Evolutionary conservation across 2,797 vertebrate genomes (phyloP), one percentile per base, ranked within the genome.

Genomic region (Champsocephalus gunnari): DNA sequence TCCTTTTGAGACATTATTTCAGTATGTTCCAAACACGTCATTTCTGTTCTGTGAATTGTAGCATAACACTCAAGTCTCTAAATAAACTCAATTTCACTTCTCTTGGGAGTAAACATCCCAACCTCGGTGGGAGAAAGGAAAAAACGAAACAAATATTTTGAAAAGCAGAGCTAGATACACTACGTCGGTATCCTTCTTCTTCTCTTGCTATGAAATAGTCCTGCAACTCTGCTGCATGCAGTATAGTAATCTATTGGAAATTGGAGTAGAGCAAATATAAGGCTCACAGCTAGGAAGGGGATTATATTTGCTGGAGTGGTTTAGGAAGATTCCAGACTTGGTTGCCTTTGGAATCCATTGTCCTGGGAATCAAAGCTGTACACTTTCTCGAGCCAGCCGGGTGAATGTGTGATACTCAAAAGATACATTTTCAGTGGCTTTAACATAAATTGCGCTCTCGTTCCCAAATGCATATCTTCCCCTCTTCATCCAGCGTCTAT

Each of bases 401-500:
- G 13, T 55, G 32, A 58, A 28, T 43, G 19, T 53, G 70, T 71
- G 4, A 57, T 4, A 19, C 5, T 74, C 41, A 54, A 50, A 60
- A 79, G 48, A 24, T 0, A 45, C 17, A 57, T 75, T 64, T 78
- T 45, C 5, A 1, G 69, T n/a, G 58, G 71, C 65, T 89, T 87
- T 83, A 70, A 66, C 5, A 28, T 48, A 44, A 77, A 76, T 77
- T 79, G 61, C 58, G 38, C 80, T 81, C 73, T 69, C 71, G 80
- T 76, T 82, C 59, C 54, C n/a, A 59, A 76, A 79, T 64, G 68
- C 64, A 82, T 82, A 79, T 80, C 73, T 80, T 50, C 68, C 66
- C 83, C 86, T 81, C 72, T 67, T 68, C 92, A 91, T 92, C 84
- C 85, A 72, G 14, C 62, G 80, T 79, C 5, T 84, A 73, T 65